Evolutionary conservation across 2,113 vertebrate genomes (phyloP).

Genomic region (Carassius carassius): DNA sequence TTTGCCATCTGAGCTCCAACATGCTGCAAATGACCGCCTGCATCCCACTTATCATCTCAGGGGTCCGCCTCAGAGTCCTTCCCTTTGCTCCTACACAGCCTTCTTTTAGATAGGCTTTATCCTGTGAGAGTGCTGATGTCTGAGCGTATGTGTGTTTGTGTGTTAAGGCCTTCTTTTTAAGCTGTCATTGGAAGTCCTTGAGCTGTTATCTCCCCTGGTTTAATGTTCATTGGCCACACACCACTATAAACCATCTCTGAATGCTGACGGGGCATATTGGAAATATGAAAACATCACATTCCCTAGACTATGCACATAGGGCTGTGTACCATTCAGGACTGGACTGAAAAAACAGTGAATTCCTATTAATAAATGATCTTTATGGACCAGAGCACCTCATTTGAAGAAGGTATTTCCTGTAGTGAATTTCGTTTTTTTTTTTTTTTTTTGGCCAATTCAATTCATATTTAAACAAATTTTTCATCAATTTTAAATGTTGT

Average conservation of each 20-base stretch:
- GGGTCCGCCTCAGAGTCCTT: slow-evolving; percentile 35
- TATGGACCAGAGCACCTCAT: neutral
- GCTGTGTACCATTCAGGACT: neutral
- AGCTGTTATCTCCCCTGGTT: slow-evolving; percentile 29
- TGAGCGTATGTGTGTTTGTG: slow-evolving; percentile 3
- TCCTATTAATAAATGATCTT: neutral
- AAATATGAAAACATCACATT: slow-evolving; percentile 20
- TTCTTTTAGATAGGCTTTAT: slow-evolving; percentile 30
- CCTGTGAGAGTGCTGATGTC: slow-evolving; percentile 7
- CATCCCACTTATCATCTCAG: slow-evolving; percentile 40
- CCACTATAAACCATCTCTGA: slow-evolving; percentile 1
- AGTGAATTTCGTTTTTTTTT: neutral
- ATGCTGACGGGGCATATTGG: neutral
- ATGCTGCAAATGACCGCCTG: slow-evolving; percentile 40
- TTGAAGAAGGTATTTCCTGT: neutral
- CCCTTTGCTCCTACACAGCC: slow-evolving; percentile 25
- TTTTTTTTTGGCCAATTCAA: neutral
- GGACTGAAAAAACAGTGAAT: neutral
- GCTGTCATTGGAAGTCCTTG: slow-evolving; percentile 37
- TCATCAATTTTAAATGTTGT: neutral
- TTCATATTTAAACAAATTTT: neutral
- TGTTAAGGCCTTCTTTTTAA: slow-evolving; percentile 11
- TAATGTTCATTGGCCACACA: slow-evolving; percentile 29
- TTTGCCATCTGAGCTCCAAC: slow-evolving; percentile 52
- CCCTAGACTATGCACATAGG: neutral